phyloP scores from a whole-genome alignment of 2,797 vertebrate genomes.

The Artibeus jamaicensis region DNA sequence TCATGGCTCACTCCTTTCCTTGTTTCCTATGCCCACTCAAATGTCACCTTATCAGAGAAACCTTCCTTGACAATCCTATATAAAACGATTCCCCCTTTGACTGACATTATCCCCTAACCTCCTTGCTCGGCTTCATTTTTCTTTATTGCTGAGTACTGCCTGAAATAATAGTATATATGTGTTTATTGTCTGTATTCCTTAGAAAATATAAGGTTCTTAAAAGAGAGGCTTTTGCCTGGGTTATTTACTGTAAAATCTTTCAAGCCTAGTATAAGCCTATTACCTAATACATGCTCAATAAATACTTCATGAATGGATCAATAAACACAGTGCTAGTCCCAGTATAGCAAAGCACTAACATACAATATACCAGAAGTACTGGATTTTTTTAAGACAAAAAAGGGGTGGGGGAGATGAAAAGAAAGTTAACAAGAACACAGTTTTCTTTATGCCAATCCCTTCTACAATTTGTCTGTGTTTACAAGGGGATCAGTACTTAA shows the following conservation, averaged over 20 bases:
- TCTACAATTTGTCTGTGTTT: not conserved
- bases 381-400: not conserved
- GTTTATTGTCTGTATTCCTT: not conserved
- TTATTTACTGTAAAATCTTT: not conserved
- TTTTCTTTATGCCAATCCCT: not conserved
- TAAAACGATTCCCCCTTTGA: not conserved
- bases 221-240: not conserved
- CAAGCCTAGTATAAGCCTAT: not conserved
- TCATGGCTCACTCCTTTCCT: not conserved
- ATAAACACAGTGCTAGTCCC: not conserved
- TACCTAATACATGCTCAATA: not conserved
- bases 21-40: not conserved
- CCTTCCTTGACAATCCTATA: not conserved
- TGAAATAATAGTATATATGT: not conserved
- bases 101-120: not conserved
- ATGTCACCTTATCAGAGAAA: not conserved
- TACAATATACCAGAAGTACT: not conserved
- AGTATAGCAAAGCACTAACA: not conserved
- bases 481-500: not conserved
- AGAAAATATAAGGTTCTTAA: not conserved
- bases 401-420: not conserved
- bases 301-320: not conserved
- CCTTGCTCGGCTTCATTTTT: not conserved
- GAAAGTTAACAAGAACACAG: not conserved
- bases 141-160: not conserved